Conservation (phyloP, 2,113 vertebrate species). For the Chamaetylas fuelleborni region DNA sequence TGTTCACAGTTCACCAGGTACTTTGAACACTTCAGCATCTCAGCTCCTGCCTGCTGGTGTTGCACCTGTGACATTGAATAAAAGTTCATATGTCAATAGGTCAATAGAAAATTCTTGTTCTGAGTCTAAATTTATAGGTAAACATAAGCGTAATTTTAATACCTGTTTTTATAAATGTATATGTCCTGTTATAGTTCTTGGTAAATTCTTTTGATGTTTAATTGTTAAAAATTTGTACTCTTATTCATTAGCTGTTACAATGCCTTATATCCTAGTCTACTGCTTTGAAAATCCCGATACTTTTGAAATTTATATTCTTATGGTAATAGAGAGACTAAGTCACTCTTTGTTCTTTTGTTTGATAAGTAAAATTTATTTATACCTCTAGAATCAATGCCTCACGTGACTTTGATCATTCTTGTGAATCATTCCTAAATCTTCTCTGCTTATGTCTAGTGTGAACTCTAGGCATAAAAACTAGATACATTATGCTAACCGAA, state of each 20-base stretch:
- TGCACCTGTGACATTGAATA: not conserved
- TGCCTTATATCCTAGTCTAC: not conserved
- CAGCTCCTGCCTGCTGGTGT: not conserved
- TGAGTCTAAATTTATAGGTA: not conserved
- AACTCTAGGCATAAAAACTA: not conserved
- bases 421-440: not conserved
- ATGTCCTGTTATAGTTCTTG: not conserved
- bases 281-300: not conserved
- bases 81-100: not conserved
- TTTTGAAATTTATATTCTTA: not conserved
- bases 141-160: not conserved
- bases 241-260: not conserved
- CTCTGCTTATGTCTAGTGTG: not conserved
- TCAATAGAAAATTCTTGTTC: not conserved
- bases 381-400: not conserved
- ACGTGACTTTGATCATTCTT: not conserved
- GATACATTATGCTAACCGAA: not conserved
- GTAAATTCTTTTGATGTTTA: not conserved
- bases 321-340: not conserved
- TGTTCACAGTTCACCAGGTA: not conserved
- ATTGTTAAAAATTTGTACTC: not conserved
- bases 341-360: not conserved
- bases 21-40: not conserved
- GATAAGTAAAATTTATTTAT: not conserved
- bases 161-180: not conserved